These are phyloP conservation scores for Cherax destructor DNA, from an alignment of 1,140 invertebrate genomes.

Conservation along the genomic window DNA sequence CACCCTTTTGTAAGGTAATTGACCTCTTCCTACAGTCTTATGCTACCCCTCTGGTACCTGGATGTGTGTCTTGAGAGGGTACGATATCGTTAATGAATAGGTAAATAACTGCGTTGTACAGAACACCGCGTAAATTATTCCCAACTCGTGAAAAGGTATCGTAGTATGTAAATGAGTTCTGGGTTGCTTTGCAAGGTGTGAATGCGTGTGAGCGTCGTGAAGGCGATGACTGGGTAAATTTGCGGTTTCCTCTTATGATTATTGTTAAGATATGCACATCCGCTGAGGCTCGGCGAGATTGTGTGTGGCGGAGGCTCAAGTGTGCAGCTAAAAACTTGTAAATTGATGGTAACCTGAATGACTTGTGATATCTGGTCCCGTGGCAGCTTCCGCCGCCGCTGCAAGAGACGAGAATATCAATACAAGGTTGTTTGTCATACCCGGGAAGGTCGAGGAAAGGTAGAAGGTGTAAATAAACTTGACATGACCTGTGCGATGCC, in stretches of 20 bases:
- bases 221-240: neutral
- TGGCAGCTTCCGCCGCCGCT: neutral
- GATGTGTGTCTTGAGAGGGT: too few relatives aligned
- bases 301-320: neutral
- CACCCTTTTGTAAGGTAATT: neutral
- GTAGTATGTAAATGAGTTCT: neutral
- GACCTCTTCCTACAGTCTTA: neutral
- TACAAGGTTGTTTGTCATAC: neutral
- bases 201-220: neutral
- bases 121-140: neutral
- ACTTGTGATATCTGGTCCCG: neutral
- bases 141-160: neutral
- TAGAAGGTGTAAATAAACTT: neutral
- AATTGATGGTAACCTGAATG: neutral
- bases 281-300: neutral
- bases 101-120: too few relatives aligned
- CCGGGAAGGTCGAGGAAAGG: neutral
- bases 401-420: neutral
- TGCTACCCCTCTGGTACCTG: too few relatives aligned
- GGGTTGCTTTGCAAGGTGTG: neutral
- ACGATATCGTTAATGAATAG: too few relatives aligned
- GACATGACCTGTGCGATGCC: neutral
- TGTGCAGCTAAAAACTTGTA: neutral
- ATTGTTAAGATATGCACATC: neutral
- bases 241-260: neutral